phyloP scores from a whole-genome alignment of 2,888 invertebrate species.

The Himalopsyche kuldschensis region DNA sequence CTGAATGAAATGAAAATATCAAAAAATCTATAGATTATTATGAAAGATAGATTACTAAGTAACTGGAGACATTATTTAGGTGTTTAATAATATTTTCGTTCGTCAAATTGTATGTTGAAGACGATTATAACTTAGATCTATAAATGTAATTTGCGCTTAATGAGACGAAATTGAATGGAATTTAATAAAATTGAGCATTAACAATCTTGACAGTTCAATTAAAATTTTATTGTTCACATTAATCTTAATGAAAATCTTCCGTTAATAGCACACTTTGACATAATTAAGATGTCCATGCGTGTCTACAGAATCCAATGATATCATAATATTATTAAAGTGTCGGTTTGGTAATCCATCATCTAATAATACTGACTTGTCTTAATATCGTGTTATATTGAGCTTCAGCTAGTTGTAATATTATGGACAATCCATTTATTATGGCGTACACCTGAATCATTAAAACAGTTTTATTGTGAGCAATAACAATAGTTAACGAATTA shows the following conservation, averaged over 20 bases:
- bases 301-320: not conserved
- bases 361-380: conserved; percentile 14
- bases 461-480: no score
- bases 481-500: no score
- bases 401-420: not conserved
- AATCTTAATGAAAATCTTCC: not conserved
- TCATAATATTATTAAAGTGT: not conserved
- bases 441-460: not conserved
- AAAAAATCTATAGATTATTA: no score
- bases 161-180: not conserved
- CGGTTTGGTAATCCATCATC: conserved; percentile 9
- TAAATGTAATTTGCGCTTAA: not conserved
- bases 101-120: no score
- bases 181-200: not conserved
- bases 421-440: not conserved
- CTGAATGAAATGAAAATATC: no score
- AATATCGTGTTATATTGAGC: not conserved
- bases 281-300: not conserved
- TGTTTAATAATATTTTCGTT: no score
- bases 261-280: not conserved
- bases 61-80: no score
- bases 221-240: not conserved
- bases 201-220: not conserved
- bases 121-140: not conserved
- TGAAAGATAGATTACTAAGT: no score